Percentiles rank a stretch among this genome's conserved stretches.
phyloP scores from a whole-genome alignment of 2,113 vertebrate genomes.

The Axis porcinus region DNA sequence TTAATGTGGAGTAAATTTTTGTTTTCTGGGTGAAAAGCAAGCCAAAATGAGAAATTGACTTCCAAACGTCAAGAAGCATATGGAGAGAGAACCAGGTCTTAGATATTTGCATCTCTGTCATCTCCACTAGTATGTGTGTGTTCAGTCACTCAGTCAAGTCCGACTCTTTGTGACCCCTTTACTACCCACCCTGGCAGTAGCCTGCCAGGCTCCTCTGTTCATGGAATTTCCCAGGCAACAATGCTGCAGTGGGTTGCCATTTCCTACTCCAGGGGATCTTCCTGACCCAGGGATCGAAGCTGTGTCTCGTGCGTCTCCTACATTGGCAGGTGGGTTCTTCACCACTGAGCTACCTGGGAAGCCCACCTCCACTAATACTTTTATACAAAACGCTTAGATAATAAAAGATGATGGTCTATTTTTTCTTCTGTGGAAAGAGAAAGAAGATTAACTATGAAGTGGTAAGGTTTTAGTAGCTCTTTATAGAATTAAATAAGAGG shows the following conservation, averaged over 20 bases:
- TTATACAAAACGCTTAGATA: neutral
- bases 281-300: neutral
- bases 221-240: neutral
- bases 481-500: neutral
- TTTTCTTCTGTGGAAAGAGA: neutral
- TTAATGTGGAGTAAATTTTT: neutral
- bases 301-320: rapidly evolving
- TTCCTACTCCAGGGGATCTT: neutral
- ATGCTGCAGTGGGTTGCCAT: neutral
- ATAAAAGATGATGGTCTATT: neutral
- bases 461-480: neutral
- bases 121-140: neutral
- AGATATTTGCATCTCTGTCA: neutral
- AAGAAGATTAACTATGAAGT: neutral
- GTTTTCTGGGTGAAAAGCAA: neutral
- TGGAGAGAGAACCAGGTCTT: neutral
- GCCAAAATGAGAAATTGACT: neutral
- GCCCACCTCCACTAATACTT: neutral
- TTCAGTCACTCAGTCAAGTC: neutral
- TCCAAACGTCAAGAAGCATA: neutral
- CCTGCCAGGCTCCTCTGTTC: neutral
- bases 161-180: neutral
- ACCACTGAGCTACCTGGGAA: neutral
- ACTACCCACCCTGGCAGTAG: neutral
- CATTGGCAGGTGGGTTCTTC: neutral